Percentiles rank a stretch among this genome's conserved stretches.
Conservation (phyloP, 2,797 vertebrate genomes). For the Mormyrus proboscirostris region DNA sequence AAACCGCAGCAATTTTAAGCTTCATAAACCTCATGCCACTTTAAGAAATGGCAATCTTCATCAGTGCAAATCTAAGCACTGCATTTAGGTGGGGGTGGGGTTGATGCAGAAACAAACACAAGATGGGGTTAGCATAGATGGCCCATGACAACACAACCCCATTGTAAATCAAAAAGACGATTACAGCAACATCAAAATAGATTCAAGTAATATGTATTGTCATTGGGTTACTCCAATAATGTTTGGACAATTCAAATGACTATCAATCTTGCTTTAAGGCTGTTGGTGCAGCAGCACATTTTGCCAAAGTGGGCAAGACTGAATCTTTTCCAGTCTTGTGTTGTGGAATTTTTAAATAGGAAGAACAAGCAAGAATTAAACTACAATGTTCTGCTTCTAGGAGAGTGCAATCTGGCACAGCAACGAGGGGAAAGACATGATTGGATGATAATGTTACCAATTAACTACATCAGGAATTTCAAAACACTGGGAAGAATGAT, state of each 20-base stretch:
- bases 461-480: not conserved
- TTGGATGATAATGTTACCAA: not conserved
- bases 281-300: not conserved
- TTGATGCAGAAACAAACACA: not conserved
- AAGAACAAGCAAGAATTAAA: not conserved
- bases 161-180: not conserved
- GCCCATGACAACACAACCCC: not conserved
- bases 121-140: not conserved
- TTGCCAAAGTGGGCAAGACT: not conserved
- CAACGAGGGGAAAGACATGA: not conserved
- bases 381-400: not conserved
- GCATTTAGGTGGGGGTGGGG: not conserved
- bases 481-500: not conserved
- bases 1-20: not conserved
- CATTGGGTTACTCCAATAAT: not conserved
- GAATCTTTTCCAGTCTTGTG: not conserved
- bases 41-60: not conserved
- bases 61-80: not conserved
- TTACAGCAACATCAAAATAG: not conserved
- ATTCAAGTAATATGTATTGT: not conserved
- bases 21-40: not conserved
- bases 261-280: not conserved
- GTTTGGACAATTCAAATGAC: not conserved
- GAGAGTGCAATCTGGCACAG: not conserved
- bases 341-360: not conserved